phyloP scores from a whole-genome alignment of 92 coral and sea anemone species.

The Epizoanthus scotinus region DNA sequence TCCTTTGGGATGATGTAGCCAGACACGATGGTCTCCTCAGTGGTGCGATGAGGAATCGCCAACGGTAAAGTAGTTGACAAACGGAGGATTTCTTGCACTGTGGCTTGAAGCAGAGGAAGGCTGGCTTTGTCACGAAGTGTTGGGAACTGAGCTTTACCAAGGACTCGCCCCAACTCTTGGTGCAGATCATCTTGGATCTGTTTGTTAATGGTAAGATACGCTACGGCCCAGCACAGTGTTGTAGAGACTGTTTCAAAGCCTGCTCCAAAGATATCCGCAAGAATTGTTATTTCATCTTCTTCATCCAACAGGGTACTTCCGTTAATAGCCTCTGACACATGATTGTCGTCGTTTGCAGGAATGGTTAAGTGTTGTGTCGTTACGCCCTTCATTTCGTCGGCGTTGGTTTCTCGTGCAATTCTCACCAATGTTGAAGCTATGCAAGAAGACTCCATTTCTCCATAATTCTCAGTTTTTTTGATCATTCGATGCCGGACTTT shows the following conservation, averaged over 20 bases:
- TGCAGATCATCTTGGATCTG: slow-evolving; percentile 54
- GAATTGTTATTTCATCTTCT: slow-evolving; percentile 47
- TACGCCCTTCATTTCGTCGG: background rate
- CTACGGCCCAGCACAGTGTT: slow-evolving; percentile 62
- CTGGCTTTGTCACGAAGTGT: slow-evolving; percentile 50
- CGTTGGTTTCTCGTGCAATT: background rate
- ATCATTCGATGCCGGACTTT: slow-evolving; percentile 39
- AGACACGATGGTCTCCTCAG: slow-evolving; percentile 42
- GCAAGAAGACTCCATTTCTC: slow-evolving; percentile 25
- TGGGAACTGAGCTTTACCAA: slow-evolving; percentile 47
- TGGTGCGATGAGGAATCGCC: slow-evolving; percentile 61
- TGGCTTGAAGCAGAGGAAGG: slow-evolving; percentile 68
- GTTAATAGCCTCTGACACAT: background rate
- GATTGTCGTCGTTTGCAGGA: slow-evolving; percentile 32
- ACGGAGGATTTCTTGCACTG: slow-evolving; percentile 66
- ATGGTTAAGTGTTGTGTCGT: background rate
- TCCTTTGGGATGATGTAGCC: slow-evolving; percentile 58
- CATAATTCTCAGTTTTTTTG: slow-evolving; percentile 6
- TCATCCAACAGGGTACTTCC: slow-evolving; percentile 12
- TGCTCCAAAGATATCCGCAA: slow-evolving; percentile 70
- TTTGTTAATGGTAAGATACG: slow-evolving; percentile 49
- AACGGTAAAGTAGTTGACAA: slow-evolving; percentile 55
- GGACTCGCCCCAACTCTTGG: slow-evolving; percentile 49
- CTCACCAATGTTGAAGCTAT: slow-evolving; percentile 25
- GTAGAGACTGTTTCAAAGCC: slow-evolving; percentile 63